phyloP scores from a whole-genome alignment of 2,797 vertebrate species.

The Thamnophis elegans region DNA sequence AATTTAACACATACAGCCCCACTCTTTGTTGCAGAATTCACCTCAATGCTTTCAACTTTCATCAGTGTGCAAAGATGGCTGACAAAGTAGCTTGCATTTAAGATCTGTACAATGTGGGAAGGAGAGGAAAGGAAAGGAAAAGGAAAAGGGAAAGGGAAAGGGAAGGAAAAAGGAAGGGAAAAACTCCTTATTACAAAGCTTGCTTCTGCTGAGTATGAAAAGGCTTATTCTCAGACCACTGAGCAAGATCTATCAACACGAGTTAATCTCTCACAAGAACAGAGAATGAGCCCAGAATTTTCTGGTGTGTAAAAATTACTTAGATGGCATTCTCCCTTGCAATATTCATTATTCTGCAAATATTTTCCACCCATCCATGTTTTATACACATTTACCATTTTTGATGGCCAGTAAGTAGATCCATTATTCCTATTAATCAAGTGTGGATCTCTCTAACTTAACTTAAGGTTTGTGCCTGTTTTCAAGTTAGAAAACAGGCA shows the following conservation, averaged over 20 bases:
- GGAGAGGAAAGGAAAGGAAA: too few relatives aligned
- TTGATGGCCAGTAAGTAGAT: neutral
- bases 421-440: neutral
- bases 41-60: neutral
- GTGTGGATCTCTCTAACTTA: neutral
- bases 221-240: neutral
- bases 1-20: neutral
- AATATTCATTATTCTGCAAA: neutral
- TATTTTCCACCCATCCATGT: neutral
- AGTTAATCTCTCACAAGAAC: neutral
- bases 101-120: neutral
- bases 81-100: neutral
- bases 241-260: neutral
- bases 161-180: too few relatives aligned
- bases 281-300: neutral
- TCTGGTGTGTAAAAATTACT: neutral
- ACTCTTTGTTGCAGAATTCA: neutral
- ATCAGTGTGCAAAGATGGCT: neutral
- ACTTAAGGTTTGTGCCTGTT: too few relatives aligned
- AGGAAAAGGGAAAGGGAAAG: too few relatives aligned
- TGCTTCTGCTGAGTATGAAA: neutral
- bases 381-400: neutral
- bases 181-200: neutral
- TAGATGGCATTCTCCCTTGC: neutral
- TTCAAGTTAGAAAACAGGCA: neutral